A percentile compares a stretch with the other conserved stretches of the same genome.
These are phyloP conservation scores for Andrena praecox DNA, from an alignment of 2,888 invertebrate genomes.

Conservation along the genomic window DNA sequence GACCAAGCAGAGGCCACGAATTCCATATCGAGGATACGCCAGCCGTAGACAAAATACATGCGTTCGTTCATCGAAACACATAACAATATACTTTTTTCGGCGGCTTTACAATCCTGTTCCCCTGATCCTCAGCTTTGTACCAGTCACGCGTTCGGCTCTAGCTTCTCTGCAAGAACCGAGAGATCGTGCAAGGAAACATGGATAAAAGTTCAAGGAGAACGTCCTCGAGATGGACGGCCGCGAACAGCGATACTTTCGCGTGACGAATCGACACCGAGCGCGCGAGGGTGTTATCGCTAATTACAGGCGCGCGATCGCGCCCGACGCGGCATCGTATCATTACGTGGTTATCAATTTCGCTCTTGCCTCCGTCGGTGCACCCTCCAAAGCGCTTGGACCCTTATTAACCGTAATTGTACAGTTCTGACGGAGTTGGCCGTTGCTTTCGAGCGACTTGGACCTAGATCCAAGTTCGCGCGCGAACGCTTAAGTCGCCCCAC, in stretches of 20 bases:
- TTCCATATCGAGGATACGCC: not conserved
- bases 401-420: constrained; percentile 36
- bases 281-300: constrained; percentile 39
- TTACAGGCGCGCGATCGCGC: constrained; percentile 22
- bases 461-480: not conserved
- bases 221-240: not conserved
- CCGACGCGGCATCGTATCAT: constrained; percentile 35
- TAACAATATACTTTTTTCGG: too few relatives aligned
- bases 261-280: constrained; percentile 21
- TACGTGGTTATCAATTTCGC: constrained; percentile 41
- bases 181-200: not conserved
- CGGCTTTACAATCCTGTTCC: too few relatives aligned
- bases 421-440: not conserved
- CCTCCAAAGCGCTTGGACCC: not conserved
- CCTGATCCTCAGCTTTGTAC: too few relatives aligned
- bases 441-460: constrained; percentile 4
- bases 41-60: not conserved
- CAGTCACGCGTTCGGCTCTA: too few relatives aligned
- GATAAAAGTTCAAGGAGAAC: not conserved
- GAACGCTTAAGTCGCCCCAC: too few relatives aligned
- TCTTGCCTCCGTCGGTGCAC: not conserved
- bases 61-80: too few relatives aligned
- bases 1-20: not conserved
- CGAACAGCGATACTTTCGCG: not conserved
- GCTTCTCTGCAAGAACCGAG: not conserved